Conservation (phyloP, 2,888 invertebrate genomes). For the Drosophila meridionalis region DNA sequence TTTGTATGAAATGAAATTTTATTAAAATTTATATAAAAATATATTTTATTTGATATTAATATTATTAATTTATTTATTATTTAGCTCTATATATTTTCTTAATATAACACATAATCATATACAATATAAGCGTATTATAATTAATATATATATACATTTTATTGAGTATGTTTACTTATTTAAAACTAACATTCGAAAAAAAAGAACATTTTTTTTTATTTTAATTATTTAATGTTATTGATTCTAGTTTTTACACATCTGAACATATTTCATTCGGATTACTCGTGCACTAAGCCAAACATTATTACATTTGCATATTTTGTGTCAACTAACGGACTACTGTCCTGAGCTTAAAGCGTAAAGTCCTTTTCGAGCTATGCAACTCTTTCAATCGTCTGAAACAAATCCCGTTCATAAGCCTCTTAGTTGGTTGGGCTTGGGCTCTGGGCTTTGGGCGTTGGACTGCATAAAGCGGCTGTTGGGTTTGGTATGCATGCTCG, state of each 20-base stretch:
- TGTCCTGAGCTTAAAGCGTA: background rate
- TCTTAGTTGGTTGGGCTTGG: constrained; percentile 20
- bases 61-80: too few species aligned
- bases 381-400: constrained; percentile 2
- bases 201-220: too few species aligned
- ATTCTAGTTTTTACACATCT: background rate
- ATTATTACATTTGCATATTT: background rate
- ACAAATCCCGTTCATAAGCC: constrained; percentile 29
- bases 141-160: too few species aligned
- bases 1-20: too few species aligned
- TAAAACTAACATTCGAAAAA: too few species aligned
- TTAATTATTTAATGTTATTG: background rate
- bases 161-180: too few species aligned
- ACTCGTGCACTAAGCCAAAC: background rate
- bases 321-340: background rate
- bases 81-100: too few species aligned
- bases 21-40: too few species aligned
- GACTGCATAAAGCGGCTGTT: background rate
- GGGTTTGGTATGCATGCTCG: background rate
- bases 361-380: background rate
- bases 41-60: too few species aligned
- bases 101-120: too few species aligned
- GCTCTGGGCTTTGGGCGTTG: background rate
- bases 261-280: background rate
- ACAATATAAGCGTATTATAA: too few species aligned